phyloP scores from a whole-genome alignment of 1,140 invertebrate species.

The Hyphantria cunea region DNA sequence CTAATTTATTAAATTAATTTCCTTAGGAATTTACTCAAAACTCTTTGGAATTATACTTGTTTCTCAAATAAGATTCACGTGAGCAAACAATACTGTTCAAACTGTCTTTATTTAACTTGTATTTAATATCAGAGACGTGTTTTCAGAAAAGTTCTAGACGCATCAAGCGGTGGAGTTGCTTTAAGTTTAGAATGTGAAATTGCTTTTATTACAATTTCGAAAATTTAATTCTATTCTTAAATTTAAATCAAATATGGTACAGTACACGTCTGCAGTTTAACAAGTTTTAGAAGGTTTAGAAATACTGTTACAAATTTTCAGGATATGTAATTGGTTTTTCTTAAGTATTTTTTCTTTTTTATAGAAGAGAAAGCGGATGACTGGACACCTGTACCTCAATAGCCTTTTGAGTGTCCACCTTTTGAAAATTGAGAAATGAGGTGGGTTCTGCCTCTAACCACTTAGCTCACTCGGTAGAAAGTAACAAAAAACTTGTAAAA shows the following conservation, averaged over 20 bases:
- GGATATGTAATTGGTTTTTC: too few relatives aligned
- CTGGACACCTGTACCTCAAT: too few relatives aligned
- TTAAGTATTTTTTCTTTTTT: too few relatives aligned
- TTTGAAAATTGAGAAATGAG: too few relatives aligned
- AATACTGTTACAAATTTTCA: too few relatives aligned
- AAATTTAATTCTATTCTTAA: slow-evolving; percentile 34
- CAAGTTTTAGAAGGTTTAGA: too few relatives aligned
- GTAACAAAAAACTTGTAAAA: too few relatives aligned
- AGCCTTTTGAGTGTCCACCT: too few relatives aligned
- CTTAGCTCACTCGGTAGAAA: too few relatives aligned
- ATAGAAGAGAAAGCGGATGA: too few relatives aligned
- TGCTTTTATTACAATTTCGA: slow-evolving; percentile 42
- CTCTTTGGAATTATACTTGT: slow-evolving; percentile 67
- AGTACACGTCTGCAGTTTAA: not conserved
- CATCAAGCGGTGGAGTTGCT: slow-evolving; percentile 49
- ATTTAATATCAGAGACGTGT: slow-evolving; percentile 73
- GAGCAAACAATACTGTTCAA: slow-evolving; percentile 60
- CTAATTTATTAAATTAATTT: slow-evolving; percentile 75
- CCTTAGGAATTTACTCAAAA: slow-evolving; percentile 51
- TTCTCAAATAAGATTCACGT: slow-evolving; percentile 58
- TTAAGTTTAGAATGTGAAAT: slow-evolving; percentile 61
- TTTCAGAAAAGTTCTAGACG: slow-evolving; percentile 41
- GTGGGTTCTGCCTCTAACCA: too few relatives aligned
- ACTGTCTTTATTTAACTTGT: slow-evolving; percentile 75
- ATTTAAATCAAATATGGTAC: slow-evolving; percentile 47